A percentile compares a stretch with the other conserved stretches of the same genome.
These are phyloP conservation scores for Drosophila mercatorum DNA, from an alignment of 2,888 invertebrate species.

Conservation along the genomic window DNA sequence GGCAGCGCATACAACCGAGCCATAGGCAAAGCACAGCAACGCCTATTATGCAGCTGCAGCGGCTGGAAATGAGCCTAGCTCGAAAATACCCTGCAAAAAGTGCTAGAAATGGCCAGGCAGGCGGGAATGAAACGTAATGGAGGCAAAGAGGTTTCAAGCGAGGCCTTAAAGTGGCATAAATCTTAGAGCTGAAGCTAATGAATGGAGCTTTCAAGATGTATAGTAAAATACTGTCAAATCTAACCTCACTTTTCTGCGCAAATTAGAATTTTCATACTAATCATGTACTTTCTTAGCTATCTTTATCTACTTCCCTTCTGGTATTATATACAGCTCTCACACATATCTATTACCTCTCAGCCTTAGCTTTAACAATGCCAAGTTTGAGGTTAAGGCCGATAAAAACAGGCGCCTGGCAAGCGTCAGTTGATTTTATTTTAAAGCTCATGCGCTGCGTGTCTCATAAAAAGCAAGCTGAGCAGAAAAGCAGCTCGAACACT, in stretches of 20 bases:
- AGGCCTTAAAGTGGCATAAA: too few relatives aligned
- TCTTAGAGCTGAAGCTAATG: too few relatives aligned
- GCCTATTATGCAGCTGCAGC: slow-evolving; percentile 4
- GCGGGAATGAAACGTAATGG: too few relatives aligned
- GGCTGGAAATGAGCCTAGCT: not conserved
- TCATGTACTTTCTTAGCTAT: too few relatives aligned
- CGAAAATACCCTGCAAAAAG: not conserved
- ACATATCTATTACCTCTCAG: not conserved
- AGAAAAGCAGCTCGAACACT: slow-evolving; percentile 1
- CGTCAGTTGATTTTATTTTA: not conserved
- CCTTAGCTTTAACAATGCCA: too few relatives aligned
- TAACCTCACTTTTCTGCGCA: too few relatives aligned
- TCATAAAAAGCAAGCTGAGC: slow-evolving; percentile 19
- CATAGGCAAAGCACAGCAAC: not conserved
- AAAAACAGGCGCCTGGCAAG: not conserved
- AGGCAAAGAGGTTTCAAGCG: too few relatives aligned
- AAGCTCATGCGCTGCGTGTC: slow-evolving; percentile 13
- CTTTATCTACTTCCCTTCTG: not conserved
- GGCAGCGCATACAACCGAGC: not conserved
- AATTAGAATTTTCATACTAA: too few relatives aligned
- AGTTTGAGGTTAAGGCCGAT: not conserved
- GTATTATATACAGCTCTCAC: not conserved
- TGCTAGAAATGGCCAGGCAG: not conserved
- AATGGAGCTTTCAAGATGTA: too few relatives aligned
- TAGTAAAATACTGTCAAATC: too few relatives aligned